These are phyloP conservation scores for Oceanites oceanicus DNA, from an alignment of 2,113 vertebrate genomes.

Conservation along the genomic window DNA sequence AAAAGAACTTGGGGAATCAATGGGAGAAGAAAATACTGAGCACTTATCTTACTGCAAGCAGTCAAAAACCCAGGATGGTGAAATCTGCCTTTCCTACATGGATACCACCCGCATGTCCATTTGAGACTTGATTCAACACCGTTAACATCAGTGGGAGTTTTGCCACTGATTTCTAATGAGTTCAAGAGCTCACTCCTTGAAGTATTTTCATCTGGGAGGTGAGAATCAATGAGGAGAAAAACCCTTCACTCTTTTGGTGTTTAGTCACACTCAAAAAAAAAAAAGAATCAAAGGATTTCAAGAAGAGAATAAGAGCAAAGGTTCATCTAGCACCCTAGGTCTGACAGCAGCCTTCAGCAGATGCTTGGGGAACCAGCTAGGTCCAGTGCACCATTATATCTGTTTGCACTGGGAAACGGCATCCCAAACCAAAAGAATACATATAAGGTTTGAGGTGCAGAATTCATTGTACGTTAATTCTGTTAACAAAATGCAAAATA, in stretches of 20 bases:
- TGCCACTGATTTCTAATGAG: not conserved
- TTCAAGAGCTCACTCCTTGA: not conserved
- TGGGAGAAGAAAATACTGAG: not conserved
- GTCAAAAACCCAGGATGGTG: not conserved
- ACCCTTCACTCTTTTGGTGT: not conserved
- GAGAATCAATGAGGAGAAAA: not conserved
- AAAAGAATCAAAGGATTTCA: not conserved
- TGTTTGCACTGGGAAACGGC: not conserved
- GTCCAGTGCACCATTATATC: not conserved
- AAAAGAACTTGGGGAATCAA: not conserved
- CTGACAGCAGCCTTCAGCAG: not conserved
- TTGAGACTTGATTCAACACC: not conserved
- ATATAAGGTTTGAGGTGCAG: not conserved
- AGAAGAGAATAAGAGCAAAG: rapidly evolving
- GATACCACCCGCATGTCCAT: not conserved
- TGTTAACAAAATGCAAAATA: not conserved
- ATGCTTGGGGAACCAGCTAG: not conserved
- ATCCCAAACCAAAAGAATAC: not conserved
- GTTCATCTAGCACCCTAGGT: not conserved
- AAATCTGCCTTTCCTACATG: not conserved
- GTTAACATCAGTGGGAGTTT: not conserved
- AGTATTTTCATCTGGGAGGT: not conserved
- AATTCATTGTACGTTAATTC: not conserved
- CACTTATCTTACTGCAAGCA: not conserved
- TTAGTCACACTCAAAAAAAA: not conserved